A percentile compares a stretch with the other conserved stretches of the same genome.
Evolutionary conservation across 2,888 invertebrate species (phyloP).

Genomic region (Megamerina dolium): DNA sequence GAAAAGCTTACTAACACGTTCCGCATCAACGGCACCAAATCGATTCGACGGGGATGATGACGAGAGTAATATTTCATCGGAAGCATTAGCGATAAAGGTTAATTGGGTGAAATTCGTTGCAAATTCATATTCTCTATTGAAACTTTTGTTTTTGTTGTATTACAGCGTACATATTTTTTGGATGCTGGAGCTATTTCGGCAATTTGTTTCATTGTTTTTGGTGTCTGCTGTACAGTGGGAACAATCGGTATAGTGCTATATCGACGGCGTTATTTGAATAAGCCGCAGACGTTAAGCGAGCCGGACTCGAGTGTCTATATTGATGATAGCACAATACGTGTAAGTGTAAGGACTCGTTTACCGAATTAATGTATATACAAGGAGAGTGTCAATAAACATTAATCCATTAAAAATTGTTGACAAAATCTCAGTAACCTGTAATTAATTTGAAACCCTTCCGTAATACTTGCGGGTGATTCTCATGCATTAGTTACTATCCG

Average conservation of each 20-base stretch:
- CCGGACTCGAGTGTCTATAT: conserved; percentile 82
- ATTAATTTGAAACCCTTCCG: no score
- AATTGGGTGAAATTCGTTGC: neutral
- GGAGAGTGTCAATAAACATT: conserved; percentile 9
- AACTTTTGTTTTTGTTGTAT: neutral
- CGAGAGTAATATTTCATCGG: conserved; percentile 43
- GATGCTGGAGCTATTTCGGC: conserved; percentile 62
- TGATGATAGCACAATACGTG: conserved; percentile 79
- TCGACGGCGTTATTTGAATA: conserved; percentile 67
- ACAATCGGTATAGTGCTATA: conserved; percentile 64
- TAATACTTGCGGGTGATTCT: no score
- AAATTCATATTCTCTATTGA: neutral
- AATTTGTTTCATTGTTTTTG: conserved; percentile 62
- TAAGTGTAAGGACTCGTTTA: conserved; percentile 52
- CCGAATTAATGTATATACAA: conserved; percentile 9
- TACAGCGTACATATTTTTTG: conserved; percentile 45
- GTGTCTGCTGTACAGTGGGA: conserved; percentile 59
- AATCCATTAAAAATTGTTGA: conserved; percentile 5
- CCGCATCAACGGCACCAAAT: conserved; percentile 36
- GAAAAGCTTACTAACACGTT: conserved; percentile 42
- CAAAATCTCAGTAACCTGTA: neutral
- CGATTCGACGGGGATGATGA: conserved; percentile 30
- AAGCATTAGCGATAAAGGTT: conserved; percentile 43
- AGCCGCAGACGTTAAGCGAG: conserved; percentile 78
- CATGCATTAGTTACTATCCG: no score